These are phyloP conservation scores for Penaeus japonicus DNA, from an alignment of 1,140 invertebrate genomes.

Conservation along the genomic window DNA sequence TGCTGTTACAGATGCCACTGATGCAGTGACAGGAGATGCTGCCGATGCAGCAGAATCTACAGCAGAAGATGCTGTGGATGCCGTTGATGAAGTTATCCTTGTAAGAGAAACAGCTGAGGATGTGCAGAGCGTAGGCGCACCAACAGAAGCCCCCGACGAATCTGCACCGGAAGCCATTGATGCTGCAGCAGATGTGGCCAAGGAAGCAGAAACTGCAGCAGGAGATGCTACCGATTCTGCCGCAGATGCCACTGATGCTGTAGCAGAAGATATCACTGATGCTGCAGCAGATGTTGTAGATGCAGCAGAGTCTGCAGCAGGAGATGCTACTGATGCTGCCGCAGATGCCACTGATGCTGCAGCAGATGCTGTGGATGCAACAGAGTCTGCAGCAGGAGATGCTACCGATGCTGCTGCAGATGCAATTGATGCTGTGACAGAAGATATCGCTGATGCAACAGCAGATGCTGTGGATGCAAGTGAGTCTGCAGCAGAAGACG, in stretches of 20 bases:
- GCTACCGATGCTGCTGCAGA: background rate
- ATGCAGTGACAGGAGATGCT: background rate
- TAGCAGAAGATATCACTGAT: too few relatives aligned
- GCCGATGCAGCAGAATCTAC: background rate
- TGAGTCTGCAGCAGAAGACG: too few relatives aligned
- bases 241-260: background rate
- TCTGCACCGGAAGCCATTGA: background rate
- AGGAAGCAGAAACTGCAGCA: background rate
- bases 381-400: background rate
- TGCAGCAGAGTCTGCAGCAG: background rate
- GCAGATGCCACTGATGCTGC: background rate
- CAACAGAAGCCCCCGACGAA: background rate
- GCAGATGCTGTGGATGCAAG: too few relatives aligned
- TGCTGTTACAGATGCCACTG: background rate
- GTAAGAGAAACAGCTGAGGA: background rate
- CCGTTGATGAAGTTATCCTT: background rate
- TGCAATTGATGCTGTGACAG: background rate
- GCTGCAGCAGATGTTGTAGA: background rate
- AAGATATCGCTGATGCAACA: too few relatives aligned
- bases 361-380: slow-evolving; percentile 4
- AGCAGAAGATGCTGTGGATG: background rate
- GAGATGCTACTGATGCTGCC: background rate
- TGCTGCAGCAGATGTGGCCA: slow-evolving; percentile 7
- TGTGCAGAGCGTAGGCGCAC: background rate
- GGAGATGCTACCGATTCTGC: background rate